Evolutionary conservation across 2,113 vertebrate species (phyloP).

Genomic region (Hylia prasina): DNA sequence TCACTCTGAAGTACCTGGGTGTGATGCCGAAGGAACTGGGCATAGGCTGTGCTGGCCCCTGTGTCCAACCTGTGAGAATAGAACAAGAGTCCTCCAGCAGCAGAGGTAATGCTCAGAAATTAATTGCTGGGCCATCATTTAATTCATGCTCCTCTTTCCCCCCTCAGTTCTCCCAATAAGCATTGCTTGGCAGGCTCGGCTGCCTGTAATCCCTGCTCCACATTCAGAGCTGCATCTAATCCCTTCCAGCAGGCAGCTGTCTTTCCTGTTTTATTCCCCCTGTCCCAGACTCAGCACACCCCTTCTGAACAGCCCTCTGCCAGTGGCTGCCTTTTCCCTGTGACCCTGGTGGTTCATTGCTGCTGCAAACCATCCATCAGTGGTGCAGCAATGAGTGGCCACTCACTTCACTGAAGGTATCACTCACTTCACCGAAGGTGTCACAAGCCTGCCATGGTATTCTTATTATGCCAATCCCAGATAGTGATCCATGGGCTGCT

Average conservation of each 20-base stretch:
- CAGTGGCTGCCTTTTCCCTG: neutral
- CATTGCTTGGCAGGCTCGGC: neutral
- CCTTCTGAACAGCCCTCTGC: neutral
- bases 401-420: neutral
- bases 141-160: neutral
- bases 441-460: neutral
- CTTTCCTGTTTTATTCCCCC: neutral
- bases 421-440: neutral
- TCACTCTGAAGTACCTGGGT: neutral
- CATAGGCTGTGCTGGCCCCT: neutral
- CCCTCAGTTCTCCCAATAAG: neutral
- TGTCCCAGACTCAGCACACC: neutral
- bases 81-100: neutral
- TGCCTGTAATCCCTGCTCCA: neutral
- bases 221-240: neutral
- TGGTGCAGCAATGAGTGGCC: neutral
- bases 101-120: neutral
- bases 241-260: neutral
- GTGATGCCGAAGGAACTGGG: neutral
- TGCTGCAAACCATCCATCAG: neutral
- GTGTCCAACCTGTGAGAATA: neutral
- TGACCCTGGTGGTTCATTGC: neutral
- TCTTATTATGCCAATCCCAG: neutral
- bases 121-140: neutral
- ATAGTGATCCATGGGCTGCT: neutral